Evolutionary conservation across 2,113 vertebrate genomes (phyloP).

Genomic region (Rutilus rutilus): DNA sequence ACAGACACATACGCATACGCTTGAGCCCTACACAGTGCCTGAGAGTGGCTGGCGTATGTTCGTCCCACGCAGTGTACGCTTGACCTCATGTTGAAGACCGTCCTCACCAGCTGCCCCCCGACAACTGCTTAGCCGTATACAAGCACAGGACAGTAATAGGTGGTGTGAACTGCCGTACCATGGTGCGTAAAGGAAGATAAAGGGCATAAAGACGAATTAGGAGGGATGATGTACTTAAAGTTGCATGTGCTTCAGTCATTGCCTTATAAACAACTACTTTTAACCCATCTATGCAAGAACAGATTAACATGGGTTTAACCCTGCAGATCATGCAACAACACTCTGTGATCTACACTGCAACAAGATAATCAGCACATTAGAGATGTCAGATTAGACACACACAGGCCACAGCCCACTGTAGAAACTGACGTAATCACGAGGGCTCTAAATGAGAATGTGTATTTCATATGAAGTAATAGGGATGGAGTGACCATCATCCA

Average conservation of each 20-base stretch:
- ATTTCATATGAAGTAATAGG: conserved; percentile 75
- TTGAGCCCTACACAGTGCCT: conserved; percentile 38
- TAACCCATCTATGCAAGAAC: conserved; percentile 55
- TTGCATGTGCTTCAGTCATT: conserved; percentile 34
- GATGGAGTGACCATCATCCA: conserved; percentile 62
- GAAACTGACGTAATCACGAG: conserved; percentile 71
- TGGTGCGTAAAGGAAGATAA: conserved; percentile 59
- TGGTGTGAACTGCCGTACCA: conserved; percentile 52
- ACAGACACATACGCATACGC: conserved; percentile 58
- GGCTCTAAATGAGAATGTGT: conserved; percentile 71
- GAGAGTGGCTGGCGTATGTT: conserved; percentile 60
- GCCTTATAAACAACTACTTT: conserved; percentile 52
- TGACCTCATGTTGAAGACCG: conserved; percentile 56
- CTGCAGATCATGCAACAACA: conserved; percentile 1
- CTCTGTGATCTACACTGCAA: conserved; percentile 55
- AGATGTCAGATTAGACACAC: conserved; percentile 52
- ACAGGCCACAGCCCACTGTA: conserved; percentile 55
- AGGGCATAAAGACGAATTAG: conserved; percentile 58
- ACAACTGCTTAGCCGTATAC: conserved; percentile 73
- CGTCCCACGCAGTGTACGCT: conserved; percentile 55
- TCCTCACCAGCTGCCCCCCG: conserved; percentile 72
- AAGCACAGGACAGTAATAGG: conserved; percentile 70
- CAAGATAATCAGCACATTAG: conserved; percentile 67
- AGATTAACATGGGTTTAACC: conserved; percentile 67
- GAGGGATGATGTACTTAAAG: conserved; percentile 46